Evolutionary conservation across 2,888 invertebrate genomes (phyloP), one percentile per base, ranked within the genome.

Genomic region (Platycheirus rosarum): DNA sequence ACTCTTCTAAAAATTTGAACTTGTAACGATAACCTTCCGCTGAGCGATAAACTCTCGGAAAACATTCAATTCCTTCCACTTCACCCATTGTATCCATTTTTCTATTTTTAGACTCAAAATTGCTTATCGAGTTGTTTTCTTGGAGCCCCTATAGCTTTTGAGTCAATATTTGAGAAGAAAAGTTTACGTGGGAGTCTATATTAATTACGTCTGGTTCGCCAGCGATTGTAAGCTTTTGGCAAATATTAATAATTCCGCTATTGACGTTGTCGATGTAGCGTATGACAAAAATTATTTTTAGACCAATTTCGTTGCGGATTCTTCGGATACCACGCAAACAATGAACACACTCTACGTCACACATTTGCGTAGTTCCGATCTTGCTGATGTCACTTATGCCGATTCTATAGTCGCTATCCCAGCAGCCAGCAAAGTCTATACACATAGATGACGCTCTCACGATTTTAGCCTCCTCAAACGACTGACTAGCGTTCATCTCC

Each of bases 131-230:
- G n/a, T n/a, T n/a, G n/a, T n/a, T n/a, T n/a, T n/a, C n/a, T n/a
- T n/a, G n/a, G n/a, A 60, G 44, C 29, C 18, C 44, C 26, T 16
- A 44, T 44, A 42, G n/a, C 44, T 8, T 18, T 1, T n/a, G 3
- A 29, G n/a, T 13, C 20, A 60, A 60, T 44, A 60, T 44, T 42
- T 60, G 29, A 7, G 8, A 7, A 44, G 40, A 62, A 9, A 71
- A 20, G 7, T 9, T 11, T 37, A 20, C 16, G 44, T 14, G 13
- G 40, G 66, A 8, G 66, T 40, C 14, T n/a, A 7, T 20, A 60
- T 63, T 82, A 77, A 77, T 77, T 82, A 73, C 82, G 77, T 66
- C 42, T 49, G 63, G 71, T 55, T 77, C 71, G 63, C 68, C 51
- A 51, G 60, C 66, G 23, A 48, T 42, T 16, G 11, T 32, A 77